These are phyloP conservation scores for Gymnogyps californianus DNA, from an alignment of 2,113 vertebrate genomes.

Conservation along the genomic window DNA sequence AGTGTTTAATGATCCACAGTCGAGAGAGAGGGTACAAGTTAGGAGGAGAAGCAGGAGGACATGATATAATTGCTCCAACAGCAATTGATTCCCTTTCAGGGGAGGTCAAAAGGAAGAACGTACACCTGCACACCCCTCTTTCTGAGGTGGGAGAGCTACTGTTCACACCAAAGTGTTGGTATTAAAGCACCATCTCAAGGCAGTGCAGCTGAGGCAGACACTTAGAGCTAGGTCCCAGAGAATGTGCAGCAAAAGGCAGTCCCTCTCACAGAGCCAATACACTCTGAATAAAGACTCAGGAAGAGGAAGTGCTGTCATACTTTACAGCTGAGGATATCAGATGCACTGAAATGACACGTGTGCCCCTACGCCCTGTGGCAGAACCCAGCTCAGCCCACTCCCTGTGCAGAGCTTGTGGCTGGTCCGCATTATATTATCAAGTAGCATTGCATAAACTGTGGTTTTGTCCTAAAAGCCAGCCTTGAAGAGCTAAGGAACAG, in stretches of 20 bases:
- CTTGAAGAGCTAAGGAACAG: not conserved
- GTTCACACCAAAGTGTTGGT: not conserved
- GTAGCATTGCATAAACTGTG: not conserved
- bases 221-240: not conserved
- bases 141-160: not conserved
- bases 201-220: not conserved
- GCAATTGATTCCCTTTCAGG: not conserved
- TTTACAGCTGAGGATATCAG: not conserved
- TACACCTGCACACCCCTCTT: not conserved
- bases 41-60: not conserved
- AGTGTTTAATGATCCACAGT: not conserved
- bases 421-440: not conserved
- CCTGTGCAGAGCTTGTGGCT: not conserved
- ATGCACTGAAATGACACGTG: not conserved
- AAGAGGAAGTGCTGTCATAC: not conserved
- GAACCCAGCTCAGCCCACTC: not conserved
- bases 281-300: not conserved
- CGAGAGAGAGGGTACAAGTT: not conserved
- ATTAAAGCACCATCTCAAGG: not conserved
- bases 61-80: not conserved
- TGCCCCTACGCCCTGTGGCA: rapidly evolving
- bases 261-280: not conserved
- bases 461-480: not conserved
- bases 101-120: not conserved
- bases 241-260: not conserved